These are phyloP conservation scores for Aleadryas rufinucha DNA, from an alignment of 2,113 vertebrate genomes.

Conservation along the genomic window DNA sequence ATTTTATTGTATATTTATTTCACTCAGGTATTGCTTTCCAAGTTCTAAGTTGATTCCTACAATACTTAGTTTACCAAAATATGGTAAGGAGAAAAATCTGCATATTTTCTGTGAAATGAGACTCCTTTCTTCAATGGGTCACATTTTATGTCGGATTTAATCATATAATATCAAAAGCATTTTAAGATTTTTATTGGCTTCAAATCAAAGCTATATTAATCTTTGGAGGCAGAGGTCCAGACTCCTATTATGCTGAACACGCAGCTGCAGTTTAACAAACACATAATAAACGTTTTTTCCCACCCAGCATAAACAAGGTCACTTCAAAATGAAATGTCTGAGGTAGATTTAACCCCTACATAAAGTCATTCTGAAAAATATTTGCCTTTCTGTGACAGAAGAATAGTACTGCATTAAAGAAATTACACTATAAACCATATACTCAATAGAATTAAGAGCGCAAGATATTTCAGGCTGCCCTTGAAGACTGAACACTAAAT, in stretches of 20 bases:
- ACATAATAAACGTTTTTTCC: neutral
- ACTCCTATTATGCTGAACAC: neutral
- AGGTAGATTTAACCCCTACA: neutral
- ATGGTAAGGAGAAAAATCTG: neutral
- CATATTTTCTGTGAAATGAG: neutral
- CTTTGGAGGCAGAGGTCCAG: neutral
- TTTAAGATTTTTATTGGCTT: neutral
- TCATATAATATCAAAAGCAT: neutral
- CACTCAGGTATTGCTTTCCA: neutral
- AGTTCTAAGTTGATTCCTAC: neutral
- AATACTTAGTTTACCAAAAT: neutral
- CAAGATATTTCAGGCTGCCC: neutral
- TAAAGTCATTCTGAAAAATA: conserved; percentile 8
- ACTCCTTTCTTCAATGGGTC: neutral
- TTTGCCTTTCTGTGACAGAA: neutral
- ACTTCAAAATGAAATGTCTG: conserved; percentile 22
- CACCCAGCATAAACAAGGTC: conserved; percentile 18
- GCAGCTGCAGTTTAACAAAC: neutral
- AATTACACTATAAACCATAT: conserved; percentile 11
- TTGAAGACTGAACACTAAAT: neutral
- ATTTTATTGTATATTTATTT: neutral
- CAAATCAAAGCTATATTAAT: neutral
- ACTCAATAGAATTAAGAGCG: neutral
- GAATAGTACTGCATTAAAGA: conserved; percentile 6
- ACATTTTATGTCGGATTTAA: neutral